phyloP scores from a whole-genome alignment of 2,888 invertebrate species.

The Cloeon dipterum region DNA sequence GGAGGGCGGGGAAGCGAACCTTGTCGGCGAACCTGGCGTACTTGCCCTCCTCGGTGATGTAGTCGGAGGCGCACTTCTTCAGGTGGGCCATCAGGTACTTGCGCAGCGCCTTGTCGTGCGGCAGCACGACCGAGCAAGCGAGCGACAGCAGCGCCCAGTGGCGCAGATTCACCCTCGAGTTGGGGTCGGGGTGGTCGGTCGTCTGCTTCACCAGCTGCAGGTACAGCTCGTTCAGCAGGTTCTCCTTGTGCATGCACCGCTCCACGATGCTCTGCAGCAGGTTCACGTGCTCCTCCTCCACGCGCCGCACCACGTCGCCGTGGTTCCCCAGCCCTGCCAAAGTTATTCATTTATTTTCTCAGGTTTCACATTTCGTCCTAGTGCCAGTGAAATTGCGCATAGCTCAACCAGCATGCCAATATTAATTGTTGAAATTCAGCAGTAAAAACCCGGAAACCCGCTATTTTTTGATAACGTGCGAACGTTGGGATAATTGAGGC shows the following conservation, averaged over 20 bases:
- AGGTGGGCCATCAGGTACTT: slow-evolving; percentile 75
- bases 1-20: slow-evolving; percentile 23
- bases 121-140: slow-evolving; percentile 60
- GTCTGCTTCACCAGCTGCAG: slow-evolving; percentile 85
- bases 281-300: slow-evolving; percentile 71
- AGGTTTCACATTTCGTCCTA: too few relatives aligned
- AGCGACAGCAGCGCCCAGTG: slow-evolving; percentile 80
- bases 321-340: slow-evolving; percentile 5
- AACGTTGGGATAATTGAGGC: too few relatives aligned
- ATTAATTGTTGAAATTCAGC: too few relatives aligned
- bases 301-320: slow-evolving; percentile 35
- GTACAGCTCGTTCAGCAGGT: slow-evolving; percentile 70
- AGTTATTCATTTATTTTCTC: too few relatives aligned
- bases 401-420: too few relatives aligned
- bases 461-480: too few relatives aligned
- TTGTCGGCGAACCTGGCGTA: slow-evolving; percentile 84
- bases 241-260: slow-evolving; percentile 74
- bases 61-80: slow-evolving; percentile 68
- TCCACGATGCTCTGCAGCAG: slow-evolving; percentile 77
- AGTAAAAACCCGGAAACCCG: too few relatives aligned
- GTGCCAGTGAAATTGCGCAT: too few relatives aligned
- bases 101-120: slow-evolving; percentile 63
- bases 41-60: slow-evolving; percentile 79
- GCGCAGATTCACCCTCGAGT: slow-evolving; percentile 61
- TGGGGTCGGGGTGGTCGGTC: slow-evolving; percentile 76